Percentiles rank a stretch among this genome's conserved stretches.
Conservation (phyloP, 1,140 invertebrate genomes). For the Drosophila serrata region DNA sequence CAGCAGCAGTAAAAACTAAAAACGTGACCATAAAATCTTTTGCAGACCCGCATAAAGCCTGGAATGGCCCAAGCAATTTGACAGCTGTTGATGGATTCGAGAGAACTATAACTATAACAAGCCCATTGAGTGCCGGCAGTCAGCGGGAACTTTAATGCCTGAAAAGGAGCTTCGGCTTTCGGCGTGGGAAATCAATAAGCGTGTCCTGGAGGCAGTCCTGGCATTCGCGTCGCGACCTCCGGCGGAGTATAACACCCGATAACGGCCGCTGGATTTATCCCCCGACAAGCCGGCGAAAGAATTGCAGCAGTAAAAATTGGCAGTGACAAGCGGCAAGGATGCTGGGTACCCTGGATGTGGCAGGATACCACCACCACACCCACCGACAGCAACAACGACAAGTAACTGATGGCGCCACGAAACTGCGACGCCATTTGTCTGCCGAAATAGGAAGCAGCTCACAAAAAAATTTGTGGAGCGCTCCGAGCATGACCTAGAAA, state of each 20-base stretch:
- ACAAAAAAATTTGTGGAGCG: slow-evolving; percentile 40
- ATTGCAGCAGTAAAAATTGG: slow-evolving; percentile 67
- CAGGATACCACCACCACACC: slow-evolving; percentile 16
- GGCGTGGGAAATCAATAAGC: slow-evolving; percentile 60
- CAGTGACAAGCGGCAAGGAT: slow-evolving; percentile 54
- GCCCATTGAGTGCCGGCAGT: slow-evolving; percentile 37
- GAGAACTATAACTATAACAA: slow-evolving; percentile 39
- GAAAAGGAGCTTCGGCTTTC: slow-evolving; percentile 25
- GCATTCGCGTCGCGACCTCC: neutral
- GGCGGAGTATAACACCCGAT: neutral
- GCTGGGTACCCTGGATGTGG: slow-evolving; percentile 21
- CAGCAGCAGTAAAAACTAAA: slow-evolving; percentile 5
- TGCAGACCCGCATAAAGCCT: slow-evolving; percentile 32
- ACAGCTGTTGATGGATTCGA: slow-evolving; percentile 68
- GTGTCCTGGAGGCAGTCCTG: slow-evolving; percentile 10
- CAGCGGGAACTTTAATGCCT: slow-evolving; percentile 54
- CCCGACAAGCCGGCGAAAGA: slow-evolving; percentile 49
- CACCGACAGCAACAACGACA: slow-evolving; percentile 15
- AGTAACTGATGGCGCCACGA: slow-evolving; percentile 62
- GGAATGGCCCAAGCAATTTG: slow-evolving; percentile 46
- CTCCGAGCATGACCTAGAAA: slow-evolving; percentile 69
- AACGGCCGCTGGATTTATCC: slow-evolving; percentile 60
- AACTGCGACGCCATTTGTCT: slow-evolving; percentile 78
- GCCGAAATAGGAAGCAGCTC: slow-evolving; percentile 57
- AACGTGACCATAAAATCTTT: slow-evolving; percentile 29